Evolutionary conservation across 2,113 vertebrate genomes (phyloP).

Genomic region (Cervus canadensis): DNA sequence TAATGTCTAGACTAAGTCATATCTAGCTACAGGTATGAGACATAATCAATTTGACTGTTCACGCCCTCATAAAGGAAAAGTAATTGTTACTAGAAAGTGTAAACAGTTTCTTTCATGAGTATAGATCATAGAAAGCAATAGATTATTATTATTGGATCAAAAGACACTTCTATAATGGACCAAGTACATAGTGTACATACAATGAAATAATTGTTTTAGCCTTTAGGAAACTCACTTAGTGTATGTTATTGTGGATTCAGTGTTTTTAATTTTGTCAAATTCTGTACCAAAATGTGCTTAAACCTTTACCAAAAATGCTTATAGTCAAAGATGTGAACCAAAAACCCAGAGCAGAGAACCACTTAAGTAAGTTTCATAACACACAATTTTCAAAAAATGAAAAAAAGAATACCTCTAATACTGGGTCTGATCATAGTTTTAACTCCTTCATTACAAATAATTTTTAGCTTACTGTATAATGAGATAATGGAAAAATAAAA

Average conservation of each 20-base stretch:
- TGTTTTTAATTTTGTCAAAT: neutral
- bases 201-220: neutral
- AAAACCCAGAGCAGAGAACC: neutral
- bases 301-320: neutral
- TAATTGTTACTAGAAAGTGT: neutral
- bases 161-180: neutral
- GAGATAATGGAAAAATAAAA: neutral
- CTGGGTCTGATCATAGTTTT: neutral
- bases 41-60: neutral
- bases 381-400: neutral
- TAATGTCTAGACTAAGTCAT: neutral
- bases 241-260: neutral
- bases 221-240: neutral
- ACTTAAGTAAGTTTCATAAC: neutral
- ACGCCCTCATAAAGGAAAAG: neutral
- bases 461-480: neutral
- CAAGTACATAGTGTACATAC: neutral
- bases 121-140: neutral
- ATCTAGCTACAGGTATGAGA: neutral
- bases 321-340: neutral
- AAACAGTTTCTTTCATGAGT: neutral
- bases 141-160: neutral
- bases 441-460: neutral
- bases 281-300: neutral
- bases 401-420: neutral